Conservation (phyloP, 2,113 vertebrate species). For the Gyps fulvus region DNA sequence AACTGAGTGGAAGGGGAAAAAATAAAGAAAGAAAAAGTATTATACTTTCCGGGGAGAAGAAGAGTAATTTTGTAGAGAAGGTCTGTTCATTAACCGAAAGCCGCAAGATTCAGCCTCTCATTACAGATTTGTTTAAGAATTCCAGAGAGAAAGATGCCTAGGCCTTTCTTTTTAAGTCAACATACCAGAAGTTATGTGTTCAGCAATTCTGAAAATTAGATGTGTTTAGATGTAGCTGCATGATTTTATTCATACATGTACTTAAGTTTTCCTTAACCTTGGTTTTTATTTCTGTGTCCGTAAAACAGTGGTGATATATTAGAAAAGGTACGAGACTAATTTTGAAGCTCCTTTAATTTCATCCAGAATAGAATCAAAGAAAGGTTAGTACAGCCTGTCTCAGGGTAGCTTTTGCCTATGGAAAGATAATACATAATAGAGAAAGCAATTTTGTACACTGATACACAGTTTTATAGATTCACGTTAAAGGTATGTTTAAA, state of each 20-base stretch:
- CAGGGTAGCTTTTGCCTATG: not conserved
- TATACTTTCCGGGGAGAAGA: not conserved
- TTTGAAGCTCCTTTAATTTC: not conserved
- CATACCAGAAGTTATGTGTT: accelerated
- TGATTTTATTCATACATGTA: not conserved
- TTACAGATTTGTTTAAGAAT: not conserved
- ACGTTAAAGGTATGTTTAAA: not conserved
- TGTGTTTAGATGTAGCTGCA: not conserved
- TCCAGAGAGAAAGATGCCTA: not conserved
- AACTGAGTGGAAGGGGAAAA: not conserved
- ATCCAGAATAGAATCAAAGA: not conserved
- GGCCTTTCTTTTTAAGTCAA: not conserved
- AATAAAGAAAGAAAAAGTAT: not conserved
- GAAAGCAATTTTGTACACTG: not conserved
- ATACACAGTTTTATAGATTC: not conserved
- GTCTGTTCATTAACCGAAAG: not conserved
- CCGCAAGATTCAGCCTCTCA: not conserved
- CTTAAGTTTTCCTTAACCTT: not conserved
- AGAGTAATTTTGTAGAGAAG: not conserved
- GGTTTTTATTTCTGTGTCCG: not conserved
- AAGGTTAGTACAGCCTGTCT: not conserved
- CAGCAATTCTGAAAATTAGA: not conserved
- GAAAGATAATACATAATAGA: not conserved
- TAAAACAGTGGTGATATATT: not conserved
- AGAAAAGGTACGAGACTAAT: not conserved